Evolutionary conservation across 2,113 vertebrate genomes (phyloP).

Genomic region (Thryonomys swinderianus): DNA sequence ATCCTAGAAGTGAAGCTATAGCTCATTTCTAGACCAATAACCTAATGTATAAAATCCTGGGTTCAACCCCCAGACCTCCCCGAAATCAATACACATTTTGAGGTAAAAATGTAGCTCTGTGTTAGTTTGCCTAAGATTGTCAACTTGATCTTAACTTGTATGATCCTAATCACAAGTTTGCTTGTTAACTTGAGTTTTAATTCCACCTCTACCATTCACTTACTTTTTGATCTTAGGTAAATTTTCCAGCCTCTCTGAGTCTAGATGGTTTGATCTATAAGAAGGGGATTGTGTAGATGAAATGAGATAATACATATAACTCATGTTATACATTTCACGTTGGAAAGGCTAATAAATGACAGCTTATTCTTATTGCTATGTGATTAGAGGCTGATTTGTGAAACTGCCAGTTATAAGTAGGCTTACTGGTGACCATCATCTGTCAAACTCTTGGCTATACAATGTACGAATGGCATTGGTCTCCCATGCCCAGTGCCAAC

Average conservation of each 20-base stretch:
- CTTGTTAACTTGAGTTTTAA: not conserved
- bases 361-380: not conserved
- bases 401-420: slow-evolving; percentile 8
- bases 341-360: not conserved
- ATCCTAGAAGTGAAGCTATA: not conserved
- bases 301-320: not conserved
- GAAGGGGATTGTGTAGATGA: not conserved
- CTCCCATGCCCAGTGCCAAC: not conserved
- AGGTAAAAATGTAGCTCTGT: not conserved
- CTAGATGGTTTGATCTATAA: not conserved
- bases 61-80: not conserved
- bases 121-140: not conserved
- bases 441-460: no score
- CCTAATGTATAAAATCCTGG: not conserved
- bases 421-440: not conserved
- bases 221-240: slow-evolving; percentile 17
- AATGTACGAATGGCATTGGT: not conserved
- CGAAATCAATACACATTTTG: not conserved
- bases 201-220: not conserved
- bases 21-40: not conserved
- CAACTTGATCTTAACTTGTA: not conserved
- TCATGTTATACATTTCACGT: not conserved
- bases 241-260: not conserved
- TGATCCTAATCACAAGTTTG: not conserved
- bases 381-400: not conserved